These are phyloP conservation scores for Thymallus thymallus DNA, from an alignment of 2,113 vertebrate species.

Conservation along the genomic window DNA sequence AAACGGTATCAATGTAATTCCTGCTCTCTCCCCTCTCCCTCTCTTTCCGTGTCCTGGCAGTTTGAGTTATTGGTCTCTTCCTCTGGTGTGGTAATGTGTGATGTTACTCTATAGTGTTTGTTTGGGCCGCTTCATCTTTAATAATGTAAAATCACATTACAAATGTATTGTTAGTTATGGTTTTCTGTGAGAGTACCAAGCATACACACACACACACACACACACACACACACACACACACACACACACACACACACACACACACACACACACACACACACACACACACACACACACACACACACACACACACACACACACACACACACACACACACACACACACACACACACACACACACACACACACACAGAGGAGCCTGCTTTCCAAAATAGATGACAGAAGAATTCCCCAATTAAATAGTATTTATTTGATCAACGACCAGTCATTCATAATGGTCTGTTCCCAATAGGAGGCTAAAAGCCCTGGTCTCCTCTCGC, in stretches of 20 bases:
- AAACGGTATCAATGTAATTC: no score
- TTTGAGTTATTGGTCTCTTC: not conserved
- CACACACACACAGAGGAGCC: not conserved
- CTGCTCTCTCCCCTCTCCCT: not conserved
- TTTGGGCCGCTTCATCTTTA: constrained; percentile 5
- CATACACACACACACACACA: not conserved
- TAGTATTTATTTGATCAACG: constrained; percentile 8
- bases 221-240: not conserved
- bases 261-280: not conserved
- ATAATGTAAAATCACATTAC: constrained; percentile 40
- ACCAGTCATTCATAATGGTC: constrained; percentile 34
- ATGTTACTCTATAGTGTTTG: not conserved
- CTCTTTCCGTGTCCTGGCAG: constrained; percentile 11
- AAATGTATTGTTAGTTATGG: constrained; percentile 11
- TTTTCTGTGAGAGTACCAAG: constrained; percentile 26
- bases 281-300: no score
- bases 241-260: not conserved
- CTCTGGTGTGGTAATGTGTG: not conserved
- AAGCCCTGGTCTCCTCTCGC: not conserved
- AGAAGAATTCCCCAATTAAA: constrained; percentile 16
- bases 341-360: no score
- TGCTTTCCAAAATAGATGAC: constrained; percentile 19
- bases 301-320: no score
- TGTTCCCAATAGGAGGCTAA: constrained; percentile 1
- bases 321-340: no score